Conservation (phyloP, 2,888 invertebrate species). For the Cyclophora albipunctata region DNA sequence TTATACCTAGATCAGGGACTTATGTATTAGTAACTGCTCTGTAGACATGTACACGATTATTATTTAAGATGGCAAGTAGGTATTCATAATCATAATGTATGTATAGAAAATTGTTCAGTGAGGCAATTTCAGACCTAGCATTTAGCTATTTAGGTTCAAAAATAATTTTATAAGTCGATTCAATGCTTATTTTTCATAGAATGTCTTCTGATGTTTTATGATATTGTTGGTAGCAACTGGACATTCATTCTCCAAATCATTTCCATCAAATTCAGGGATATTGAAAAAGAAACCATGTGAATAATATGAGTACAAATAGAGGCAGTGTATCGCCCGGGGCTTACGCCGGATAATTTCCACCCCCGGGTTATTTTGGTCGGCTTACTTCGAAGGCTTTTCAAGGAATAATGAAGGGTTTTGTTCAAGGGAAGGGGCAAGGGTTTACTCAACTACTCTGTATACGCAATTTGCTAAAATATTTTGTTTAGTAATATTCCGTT, state of each 20-base stretch:
- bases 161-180: too few relatives aligned
- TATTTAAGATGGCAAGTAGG: too few relatives aligned
- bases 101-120: too few relatives aligned
- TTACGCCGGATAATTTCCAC: constrained; percentile 36
- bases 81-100: too few relatives aligned
- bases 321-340: constrained; percentile 22
- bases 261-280: constrained; percentile 11
- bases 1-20: background rate
- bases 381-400: constrained; percentile 21
- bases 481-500: constrained; percentile 17
- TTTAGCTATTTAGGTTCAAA: too few relatives aligned
- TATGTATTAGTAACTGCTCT: background rate
- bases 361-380: constrained; percentile 30
- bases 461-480: constrained; percentile 24
- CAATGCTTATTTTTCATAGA: too few relatives aligned
- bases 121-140: too few relatives aligned
- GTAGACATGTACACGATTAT: too few relatives aligned
- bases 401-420: constrained; percentile 23
- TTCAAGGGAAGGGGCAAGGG: constrained; percentile 32
- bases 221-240: too few relatives aligned
- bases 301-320: constrained; percentile 26
- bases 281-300: constrained; percentile 29
- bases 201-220: too few relatives aligned
- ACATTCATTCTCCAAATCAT: background rate
- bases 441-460: constrained; percentile 14